These are phyloP conservation scores for Heliconius hermathena DNA, from an alignment of 1,140 invertebrate species.

Conservation along the genomic window DNA sequence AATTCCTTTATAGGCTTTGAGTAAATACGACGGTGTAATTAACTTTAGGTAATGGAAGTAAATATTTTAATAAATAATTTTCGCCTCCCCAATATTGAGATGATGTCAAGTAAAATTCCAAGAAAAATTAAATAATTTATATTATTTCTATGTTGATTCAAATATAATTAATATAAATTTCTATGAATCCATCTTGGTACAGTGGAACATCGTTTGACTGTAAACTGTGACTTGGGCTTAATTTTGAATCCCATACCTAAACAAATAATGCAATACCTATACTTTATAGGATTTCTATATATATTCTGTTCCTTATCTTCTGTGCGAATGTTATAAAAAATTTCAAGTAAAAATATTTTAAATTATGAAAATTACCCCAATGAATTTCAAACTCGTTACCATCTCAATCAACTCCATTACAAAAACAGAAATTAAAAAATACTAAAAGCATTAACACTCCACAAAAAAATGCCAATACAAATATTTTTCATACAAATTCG, in stretches of 20 bases:
- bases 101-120: neutral
- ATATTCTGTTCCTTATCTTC: too few relatives aligned
- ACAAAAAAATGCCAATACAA: neutral
- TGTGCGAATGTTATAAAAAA: too few relatives aligned
- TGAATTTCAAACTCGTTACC: neutral
- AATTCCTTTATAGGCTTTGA: slow-evolving; percentile 10
- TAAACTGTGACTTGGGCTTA: too few relatives aligned
- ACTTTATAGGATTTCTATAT: too few relatives aligned
- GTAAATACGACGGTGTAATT: slow-evolving; percentile 8
- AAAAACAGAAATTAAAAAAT: neutral
- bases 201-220: too few relatives aligned
- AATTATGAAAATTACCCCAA: too few relatives aligned
- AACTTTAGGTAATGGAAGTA: slow-evolving; percentile 6
- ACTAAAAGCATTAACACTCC: neutral
- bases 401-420: neutral
- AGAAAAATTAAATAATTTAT: neutral
- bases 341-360: too few relatives aligned
- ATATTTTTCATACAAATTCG: slow-evolving; percentile 24
- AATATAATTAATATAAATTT: neutral
- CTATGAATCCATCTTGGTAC: neutral
- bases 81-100: neutral
- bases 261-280: too few relatives aligned
- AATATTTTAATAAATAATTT: slow-evolving; percentile 5
- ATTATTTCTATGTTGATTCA: neutral
- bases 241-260: too few relatives aligned